Conservation (phyloP, 2,888 invertebrate genomes). For the Diogma glabrata region DNA sequence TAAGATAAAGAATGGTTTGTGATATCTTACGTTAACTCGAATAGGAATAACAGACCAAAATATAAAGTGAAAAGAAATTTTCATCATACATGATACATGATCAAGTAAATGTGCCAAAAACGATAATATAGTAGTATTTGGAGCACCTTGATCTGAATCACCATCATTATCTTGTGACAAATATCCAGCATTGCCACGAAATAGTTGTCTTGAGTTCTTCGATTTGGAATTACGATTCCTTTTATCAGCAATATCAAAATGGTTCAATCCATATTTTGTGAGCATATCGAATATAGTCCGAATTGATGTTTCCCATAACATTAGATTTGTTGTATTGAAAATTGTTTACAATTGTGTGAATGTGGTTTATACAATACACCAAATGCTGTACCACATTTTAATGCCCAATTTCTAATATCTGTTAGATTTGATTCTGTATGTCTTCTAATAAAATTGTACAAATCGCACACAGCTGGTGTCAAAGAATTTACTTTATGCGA, state of each 20-base stretch:
- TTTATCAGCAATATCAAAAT: slow-evolving; percentile 28
- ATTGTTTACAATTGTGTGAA: slow-evolving; percentile 45
- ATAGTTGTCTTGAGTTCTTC: slow-evolving; percentile 30
- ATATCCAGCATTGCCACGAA: slow-evolving; percentile 27
- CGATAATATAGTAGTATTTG: slow-evolving; percentile 28
- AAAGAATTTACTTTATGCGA: slow-evolving; percentile 38
- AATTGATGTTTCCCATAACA: slow-evolving; percentile 32
- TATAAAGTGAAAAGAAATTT: too few relatives aligned
- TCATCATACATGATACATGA: too few relatives aligned
- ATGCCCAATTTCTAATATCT: slow-evolving; percentile 50
- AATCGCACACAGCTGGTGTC: slow-evolving; percentile 38
- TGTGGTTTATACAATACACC: slow-evolving; percentile 61
- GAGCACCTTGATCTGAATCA: background rate
- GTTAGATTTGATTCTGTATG: slow-evolving; percentile 39
- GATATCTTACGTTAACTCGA: too few relatives aligned
- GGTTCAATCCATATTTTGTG: slow-evolving; percentile 31
- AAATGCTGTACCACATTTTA: slow-evolving; percentile 59
- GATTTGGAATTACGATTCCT: slow-evolving; percentile 21
- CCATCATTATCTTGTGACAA: slow-evolving; percentile 8
- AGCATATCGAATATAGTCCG: slow-evolving; percentile 32
- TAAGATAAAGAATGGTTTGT: too few relatives aligned
- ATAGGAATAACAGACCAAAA: too few relatives aligned
- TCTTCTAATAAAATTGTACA: slow-evolving; percentile 38
- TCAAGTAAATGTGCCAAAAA: slow-evolving; percentile 35
- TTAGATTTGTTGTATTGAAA: slow-evolving; percentile 32